These are phyloP conservation scores for Trachelus tabidus DNA, from an alignment of 2,888 invertebrate species.

Conservation along the genomic window DNA sequence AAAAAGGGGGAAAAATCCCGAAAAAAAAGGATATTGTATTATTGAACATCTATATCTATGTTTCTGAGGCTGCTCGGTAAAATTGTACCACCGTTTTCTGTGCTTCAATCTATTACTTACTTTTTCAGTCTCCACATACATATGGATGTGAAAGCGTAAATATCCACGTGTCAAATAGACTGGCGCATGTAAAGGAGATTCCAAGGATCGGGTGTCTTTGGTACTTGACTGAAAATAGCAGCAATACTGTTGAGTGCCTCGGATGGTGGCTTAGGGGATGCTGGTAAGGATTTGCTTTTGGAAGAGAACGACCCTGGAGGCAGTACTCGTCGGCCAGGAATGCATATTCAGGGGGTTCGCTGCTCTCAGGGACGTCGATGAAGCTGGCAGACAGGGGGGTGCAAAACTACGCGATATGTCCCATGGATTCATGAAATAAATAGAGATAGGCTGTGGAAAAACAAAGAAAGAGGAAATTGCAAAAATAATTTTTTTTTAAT, in stretches of 20 bases:
- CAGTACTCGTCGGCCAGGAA: slow-evolving; percentile 45
- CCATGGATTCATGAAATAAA: neutral
- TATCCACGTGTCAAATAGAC: slow-evolving; percentile 33
- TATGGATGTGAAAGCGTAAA: slow-evolving; percentile 17
- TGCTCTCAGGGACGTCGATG: slow-evolving; percentile 36
- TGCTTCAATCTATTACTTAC: too few relatives aligned
- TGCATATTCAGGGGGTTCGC: slow-evolving; percentile 56
- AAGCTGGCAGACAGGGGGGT: too few relatives aligned
- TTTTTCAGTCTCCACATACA: too few relatives aligned
- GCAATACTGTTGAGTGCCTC: slow-evolving; percentile 62
- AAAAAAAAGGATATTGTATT: neutral
- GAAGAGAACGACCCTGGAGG: slow-evolving; percentile 48
- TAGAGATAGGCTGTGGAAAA: neutral
- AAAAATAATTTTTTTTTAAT: neutral
- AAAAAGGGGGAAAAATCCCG: neutral
- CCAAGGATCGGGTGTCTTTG: slow-evolving; percentile 30
- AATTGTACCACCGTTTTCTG: too few relatives aligned
- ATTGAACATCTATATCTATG: too few relatives aligned
- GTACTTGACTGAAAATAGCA: slow-evolving; percentile 32
- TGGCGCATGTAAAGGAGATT: slow-evolving; percentile 48
- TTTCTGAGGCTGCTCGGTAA: too few relatives aligned
- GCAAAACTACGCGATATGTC: too few relatives aligned
- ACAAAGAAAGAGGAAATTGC: neutral
- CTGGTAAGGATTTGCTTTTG: slow-evolving; percentile 55
- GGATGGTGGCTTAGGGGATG: slow-evolving; percentile 44